These are phyloP conservation scores for Danionella dracula DNA, from an alignment of 2,797 vertebrate species.

Conservation along the genomic window DNA sequence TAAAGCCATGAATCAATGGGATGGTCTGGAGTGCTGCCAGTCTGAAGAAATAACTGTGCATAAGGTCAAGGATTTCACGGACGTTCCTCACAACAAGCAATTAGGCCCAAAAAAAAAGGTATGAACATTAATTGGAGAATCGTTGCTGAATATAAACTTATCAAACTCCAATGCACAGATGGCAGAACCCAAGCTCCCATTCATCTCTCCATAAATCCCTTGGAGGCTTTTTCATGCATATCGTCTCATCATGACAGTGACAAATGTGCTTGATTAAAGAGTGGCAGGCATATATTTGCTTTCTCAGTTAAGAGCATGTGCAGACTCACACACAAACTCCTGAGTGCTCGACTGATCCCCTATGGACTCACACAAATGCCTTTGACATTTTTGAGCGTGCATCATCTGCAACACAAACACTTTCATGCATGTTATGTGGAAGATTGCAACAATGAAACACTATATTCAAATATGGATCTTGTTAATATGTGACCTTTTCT, in stretches of 20 bases:
- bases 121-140: background rate
- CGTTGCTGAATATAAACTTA: conserved; percentile 1
- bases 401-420: background rate
- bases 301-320: background rate
- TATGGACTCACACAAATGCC: background rate
- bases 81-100: background rate
- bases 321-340: background rate
- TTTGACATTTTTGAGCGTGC: background rate
- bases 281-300: background rate
- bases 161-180: conserved; percentile 11
- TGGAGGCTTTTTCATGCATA: conserved; percentile 2
- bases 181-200: conserved; percentile 12
- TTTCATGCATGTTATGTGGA: background rate
- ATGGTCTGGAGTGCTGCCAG: conserved; percentile 17
- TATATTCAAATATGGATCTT: background rate
- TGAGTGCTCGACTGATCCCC: background rate
- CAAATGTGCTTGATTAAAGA: conserved; percentile 19
- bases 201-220: conserved; percentile 1
- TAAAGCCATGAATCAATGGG: conserved; percentile 13
- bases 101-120: background rate
- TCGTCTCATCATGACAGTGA: conserved; percentile 3
- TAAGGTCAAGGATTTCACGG: conserved; percentile 5
- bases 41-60: background rate
- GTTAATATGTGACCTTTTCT: background rate
- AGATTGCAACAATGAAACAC: background rate